phyloP scores from a whole-genome alignment of 2,113 vertebrate genomes.

The Aphyosemion australe region DNA sequence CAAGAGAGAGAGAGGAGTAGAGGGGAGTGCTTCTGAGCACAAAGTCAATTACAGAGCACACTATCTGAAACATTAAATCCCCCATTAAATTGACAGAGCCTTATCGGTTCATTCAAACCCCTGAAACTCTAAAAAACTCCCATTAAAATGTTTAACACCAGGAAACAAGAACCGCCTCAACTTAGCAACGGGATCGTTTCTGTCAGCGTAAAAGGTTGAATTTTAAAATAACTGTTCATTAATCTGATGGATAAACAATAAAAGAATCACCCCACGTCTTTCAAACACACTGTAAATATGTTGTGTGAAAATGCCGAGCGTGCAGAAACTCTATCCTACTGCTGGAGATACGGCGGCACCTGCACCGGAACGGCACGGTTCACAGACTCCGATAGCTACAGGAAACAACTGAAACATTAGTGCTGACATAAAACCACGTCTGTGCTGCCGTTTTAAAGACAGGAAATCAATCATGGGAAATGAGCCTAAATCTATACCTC shows the following conservation, averaged over 20 bases:
- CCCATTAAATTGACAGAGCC: slow-evolving; percentile 5
- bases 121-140: slow-evolving; percentile 7
- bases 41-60: slow-evolving; percentile 48
- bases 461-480: slow-evolving; percentile 77
- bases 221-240: slow-evolving; percentile 24
- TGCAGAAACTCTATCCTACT: slow-evolving; percentile 21
- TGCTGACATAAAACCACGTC: slow-evolving; percentile 67
- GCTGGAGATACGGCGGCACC: slow-evolving; percentile 6
- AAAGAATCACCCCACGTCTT: slow-evolving; percentile 8
- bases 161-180: background rate
- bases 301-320: slow-evolving; percentile 21
- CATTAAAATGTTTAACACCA: slow-evolving; percentile 9
- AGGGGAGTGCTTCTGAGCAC: slow-evolving; percentile 38
- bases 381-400: slow-evolving; percentile 70
- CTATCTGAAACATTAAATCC: slow-evolving; percentile 38
- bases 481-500: slow-evolving; percentile 70
- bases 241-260: slow-evolving; percentile 6
- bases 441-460: slow-evolving; percentile 63
- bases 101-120: slow-evolving; percentile 41
- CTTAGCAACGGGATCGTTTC: background rate
- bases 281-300: slow-evolving; percentile 19
- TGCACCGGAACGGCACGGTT: slow-evolving; percentile 14
- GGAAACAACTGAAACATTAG: slow-evolving; percentile 76
- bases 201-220: slow-evolving; percentile 3
- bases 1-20: slow-evolving; percentile 1